phyloP scores from a whole-genome alignment of 1,140 invertebrate species.

The Batillaria attramentaria region DNA sequence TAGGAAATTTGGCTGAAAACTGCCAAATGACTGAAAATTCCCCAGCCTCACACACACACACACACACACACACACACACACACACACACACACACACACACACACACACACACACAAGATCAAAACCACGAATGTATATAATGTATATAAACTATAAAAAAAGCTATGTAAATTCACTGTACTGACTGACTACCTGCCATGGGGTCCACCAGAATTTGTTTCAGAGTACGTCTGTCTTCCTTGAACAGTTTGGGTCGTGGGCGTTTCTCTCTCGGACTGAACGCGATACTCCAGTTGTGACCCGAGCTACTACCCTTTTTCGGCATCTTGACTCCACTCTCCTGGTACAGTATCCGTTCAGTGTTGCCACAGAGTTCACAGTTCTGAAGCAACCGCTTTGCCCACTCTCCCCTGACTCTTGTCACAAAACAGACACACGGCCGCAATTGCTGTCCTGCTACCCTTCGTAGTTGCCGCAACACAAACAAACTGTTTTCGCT shows the following conservation, averaged over 20 bases:
- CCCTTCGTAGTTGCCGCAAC: no score
- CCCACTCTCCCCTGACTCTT: no score
- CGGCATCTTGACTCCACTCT: conserved; percentile 53
- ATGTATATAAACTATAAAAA: background rate
- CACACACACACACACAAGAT: background rate
- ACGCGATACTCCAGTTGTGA: conserved; percentile 47
- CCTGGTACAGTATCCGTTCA: no score
- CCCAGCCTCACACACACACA: no score
- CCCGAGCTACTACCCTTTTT: conserved; percentile 51
- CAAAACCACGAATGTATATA: background rate
- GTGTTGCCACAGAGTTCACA: no score
- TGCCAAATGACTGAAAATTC: no score
- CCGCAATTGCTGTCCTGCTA: no score
- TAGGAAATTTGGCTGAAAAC: no score
- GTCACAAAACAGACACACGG: no score
- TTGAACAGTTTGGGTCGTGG: conserved; percentile 55
- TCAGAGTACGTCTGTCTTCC: conserved; percentile 48
- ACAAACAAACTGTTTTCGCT: no score
- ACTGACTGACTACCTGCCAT: conserved; percentile 37
- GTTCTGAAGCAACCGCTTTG: no score
- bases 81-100: background rate
- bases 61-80: no score
- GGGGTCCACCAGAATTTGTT: conserved; percentile 49
- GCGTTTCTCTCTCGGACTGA: conserved; percentile 45
- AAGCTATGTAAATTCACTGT: background rate